Evolutionary conservation across 1,140 invertebrate genomes (phyloP).

Genomic region (Coptotermes formosanus): DNA sequence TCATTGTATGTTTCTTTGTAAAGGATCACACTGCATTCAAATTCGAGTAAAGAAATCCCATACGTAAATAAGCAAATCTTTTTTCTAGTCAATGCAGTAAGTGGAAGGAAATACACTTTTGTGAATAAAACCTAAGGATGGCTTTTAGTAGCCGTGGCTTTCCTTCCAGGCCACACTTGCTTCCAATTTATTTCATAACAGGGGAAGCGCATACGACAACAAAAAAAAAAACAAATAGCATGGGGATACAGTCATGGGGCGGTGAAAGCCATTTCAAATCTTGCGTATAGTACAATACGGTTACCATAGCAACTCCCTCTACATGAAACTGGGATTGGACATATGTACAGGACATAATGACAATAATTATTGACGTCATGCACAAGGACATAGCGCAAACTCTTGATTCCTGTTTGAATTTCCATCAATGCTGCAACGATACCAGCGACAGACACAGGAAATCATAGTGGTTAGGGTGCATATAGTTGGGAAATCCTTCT

Average conservation of each 20-base stretch:
- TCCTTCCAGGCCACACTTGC: neutral
- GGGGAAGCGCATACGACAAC: neutral
- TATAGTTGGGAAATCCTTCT: no score
- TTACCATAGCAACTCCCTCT: slow-evolving; percentile 2
- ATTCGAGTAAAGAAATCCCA: neutral
- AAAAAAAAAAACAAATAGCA: neutral
- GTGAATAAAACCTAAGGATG: neutral
- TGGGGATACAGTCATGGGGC: neutral
- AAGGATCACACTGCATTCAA: neutral
- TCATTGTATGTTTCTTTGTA: neutral
- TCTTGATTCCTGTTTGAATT: no score
- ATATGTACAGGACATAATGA: neutral
- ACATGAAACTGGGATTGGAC: neutral
- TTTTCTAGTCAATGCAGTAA: neutral
- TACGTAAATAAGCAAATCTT: neutral
- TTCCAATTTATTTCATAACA: neutral
- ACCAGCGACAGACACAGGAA: neutral
- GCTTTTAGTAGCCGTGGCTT: neutral
- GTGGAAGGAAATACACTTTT: neutral
- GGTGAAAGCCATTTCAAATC: neutral
- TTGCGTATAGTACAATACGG: neutral
- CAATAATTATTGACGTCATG: neutral
- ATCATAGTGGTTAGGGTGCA: neutral
- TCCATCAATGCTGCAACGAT: neutral
- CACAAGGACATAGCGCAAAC: neutral